Evolutionary conservation across 2,888 invertebrate species (phyloP).

Genomic region (Chaetogeoica ovagalla): DNA sequence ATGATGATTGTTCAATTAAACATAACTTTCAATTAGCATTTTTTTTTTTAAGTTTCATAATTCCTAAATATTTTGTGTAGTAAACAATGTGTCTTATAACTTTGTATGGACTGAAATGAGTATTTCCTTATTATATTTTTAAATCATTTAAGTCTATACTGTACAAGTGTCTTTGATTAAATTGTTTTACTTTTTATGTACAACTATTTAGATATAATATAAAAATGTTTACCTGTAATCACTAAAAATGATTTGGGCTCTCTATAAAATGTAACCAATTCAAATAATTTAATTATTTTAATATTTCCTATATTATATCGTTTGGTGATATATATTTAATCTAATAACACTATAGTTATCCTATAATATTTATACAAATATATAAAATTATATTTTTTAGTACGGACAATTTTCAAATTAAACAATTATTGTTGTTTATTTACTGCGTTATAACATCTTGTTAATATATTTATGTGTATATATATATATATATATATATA

Average conservation of each 20-base stretch:
- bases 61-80: neutral
- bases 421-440: constrained; percentile 41
- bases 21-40: neutral
- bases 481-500: constrained; percentile 26
- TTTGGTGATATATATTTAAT: neutral
- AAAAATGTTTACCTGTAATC: constrained; percentile 3
- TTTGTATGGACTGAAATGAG: neutral
- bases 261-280: neutral
- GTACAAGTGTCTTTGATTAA: constrained; percentile 8
- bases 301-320: neutral
- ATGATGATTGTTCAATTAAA: neutral
- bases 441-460: constrained; percentile 20
- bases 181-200: constrained; percentile 5
- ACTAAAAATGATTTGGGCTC: neutral
- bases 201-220: neutral
- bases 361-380: neutral
- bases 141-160: constrained; percentile 8
- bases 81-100: neutral
- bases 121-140: constrained; percentile 10
- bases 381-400: constrained; percentile 5
- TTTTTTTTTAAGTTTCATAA: neutral
- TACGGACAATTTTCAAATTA: constrained; percentile 16
- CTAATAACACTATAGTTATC: neutral
- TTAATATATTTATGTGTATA: constrained; percentile 15
- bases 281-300: constrained; percentile 2